Base-by-base conservation (phyloP, 2,113 vertebrate species). In the Hippocampus mohnikei region DNA sequence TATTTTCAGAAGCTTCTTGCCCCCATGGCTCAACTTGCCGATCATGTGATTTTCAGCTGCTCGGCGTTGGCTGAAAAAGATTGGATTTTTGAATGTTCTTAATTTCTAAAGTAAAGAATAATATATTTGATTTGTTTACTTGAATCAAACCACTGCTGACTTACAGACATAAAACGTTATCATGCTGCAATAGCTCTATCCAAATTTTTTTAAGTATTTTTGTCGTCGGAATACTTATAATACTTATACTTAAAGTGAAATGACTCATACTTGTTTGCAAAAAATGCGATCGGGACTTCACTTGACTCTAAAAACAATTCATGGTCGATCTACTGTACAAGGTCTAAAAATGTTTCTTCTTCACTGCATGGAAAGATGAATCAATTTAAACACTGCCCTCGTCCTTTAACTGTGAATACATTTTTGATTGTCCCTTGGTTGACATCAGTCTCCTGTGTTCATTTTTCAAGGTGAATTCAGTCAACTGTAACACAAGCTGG, bases 401-500 rank as follows among this genome's bases (percentile, higher is more conserved):
- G 0, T 25, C 12, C 61, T 42, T 42, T 10, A 55, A 18, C 21
- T n/a, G 21, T 9, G 21, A 9, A 64, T 23, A 52, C 1, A 4
- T 27, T 20, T 33, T 33, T 7, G 25, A 21, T n/a, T 7, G 8
- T n/a, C 8, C 20, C 33, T 62, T 59, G 40, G 41, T 42, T 77
- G 50, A 67, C 42, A 0, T 65, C 48, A 11, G 18, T 21, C 27
- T 73, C 67, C 64, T 41, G 37, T 23, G 29, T 74, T 62, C 70
- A 33, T 46, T 20, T 69, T 81, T 40, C 72, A 73, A 99, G 97
- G 97, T 99, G 46, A 99, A 99, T 90, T 99, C 97, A 0, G 97
- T 99, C 80, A 99, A 99, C 89, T 99, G 97, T 85, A 99, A 95
- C 79, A 99, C 97, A 42, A 99, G 96, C 91, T 99, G 97, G 97